Evolutionary conservation across 2,797 vertebrate species (phyloP).

Genomic region (Calcarius lapponicus): DNA sequence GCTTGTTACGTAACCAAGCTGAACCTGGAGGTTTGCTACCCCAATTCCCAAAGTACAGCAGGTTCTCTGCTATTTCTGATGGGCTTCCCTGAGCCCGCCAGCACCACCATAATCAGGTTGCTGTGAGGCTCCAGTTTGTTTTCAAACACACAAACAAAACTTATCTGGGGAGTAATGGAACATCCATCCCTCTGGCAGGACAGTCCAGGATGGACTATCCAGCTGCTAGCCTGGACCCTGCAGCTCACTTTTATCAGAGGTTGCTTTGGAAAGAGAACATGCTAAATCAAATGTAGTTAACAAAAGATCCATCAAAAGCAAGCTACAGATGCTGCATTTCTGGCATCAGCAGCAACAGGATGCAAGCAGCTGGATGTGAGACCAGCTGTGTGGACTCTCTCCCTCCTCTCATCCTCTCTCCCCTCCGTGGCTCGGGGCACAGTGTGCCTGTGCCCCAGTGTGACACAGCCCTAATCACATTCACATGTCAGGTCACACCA

Average conservation of each 20-base stretch:
- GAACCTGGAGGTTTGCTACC: neutral
- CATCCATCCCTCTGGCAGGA: neutral
- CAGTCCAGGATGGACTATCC: neutral
- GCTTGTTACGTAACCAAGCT: neutral
- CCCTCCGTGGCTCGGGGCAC: rapidly evolving
- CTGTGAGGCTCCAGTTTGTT: neutral
- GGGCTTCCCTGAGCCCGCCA: neutral
- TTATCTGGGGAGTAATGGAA: neutral
- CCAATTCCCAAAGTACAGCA: neutral
- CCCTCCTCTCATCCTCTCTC: neutral
- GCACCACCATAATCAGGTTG: neutral
- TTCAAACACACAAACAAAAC: neutral
- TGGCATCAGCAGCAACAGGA: neutral
- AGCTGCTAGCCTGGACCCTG: neutral
- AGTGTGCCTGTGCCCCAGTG: neutral
- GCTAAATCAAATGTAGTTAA: neutral
- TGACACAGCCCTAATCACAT: slow-evolving; percentile 22
- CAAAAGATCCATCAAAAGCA: neutral
- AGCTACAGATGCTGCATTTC: neutral
- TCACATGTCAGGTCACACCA: slow-evolving; percentile 54
- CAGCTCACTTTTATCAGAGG: neutral
- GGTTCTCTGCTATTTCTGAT: neutral
- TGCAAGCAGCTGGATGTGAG: neutral
- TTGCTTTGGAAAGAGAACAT: neutral
- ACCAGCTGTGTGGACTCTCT: neutral